phyloP scores from a whole-genome alignment of 2,888 invertebrate genomes.

The Dastarcus helophoroides region DNA sequence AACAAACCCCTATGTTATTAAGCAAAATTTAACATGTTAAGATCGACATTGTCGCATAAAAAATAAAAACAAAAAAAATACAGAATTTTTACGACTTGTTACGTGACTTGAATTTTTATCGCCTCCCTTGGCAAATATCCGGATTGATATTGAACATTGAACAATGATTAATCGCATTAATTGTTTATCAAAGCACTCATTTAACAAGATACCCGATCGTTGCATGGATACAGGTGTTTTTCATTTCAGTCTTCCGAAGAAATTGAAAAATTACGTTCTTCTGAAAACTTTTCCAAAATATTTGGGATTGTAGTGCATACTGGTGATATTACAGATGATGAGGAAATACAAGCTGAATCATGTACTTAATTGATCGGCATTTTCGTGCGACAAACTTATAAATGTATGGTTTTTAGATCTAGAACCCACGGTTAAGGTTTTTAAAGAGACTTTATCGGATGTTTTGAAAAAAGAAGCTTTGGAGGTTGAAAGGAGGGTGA shows the following conservation, averaged over 20 bases:
- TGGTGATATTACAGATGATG: slow-evolving; percentile 39
- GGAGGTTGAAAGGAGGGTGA: slow-evolving; percentile 62
- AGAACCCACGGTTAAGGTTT: slow-evolving; percentile 44
- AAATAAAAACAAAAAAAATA: too few species aligned
- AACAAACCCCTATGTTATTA: too few species aligned
- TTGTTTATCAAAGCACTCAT: too few species aligned
- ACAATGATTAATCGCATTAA: too few species aligned
- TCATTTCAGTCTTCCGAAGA: slow-evolving; percentile 29
- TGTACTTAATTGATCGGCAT: slow-evolving; percentile 13
- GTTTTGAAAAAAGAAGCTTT: slow-evolving; percentile 58
- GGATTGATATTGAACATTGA: too few species aligned
- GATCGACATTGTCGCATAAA: too few species aligned
- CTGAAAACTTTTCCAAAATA: slow-evolving; percentile 56
- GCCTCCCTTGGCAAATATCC: too few species aligned
- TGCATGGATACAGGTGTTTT: slow-evolving; percentile 6
- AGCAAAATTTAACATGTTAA: too few species aligned
- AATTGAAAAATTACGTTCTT: slow-evolving; percentile 48
- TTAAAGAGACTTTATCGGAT: slow-evolving; percentile 57
- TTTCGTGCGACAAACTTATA: slow-evolving; percentile 1
- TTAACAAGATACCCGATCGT: too few species aligned
- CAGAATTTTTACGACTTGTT: too few species aligned
- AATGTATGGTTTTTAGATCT: too few species aligned
- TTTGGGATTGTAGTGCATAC: slow-evolving; percentile 58
- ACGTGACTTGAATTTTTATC: too few species aligned
- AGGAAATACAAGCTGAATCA: slow-evolving; percentile 9